Evolutionary conservation across 1,140 invertebrate genomes (phyloP), one percentile per base, ranked within the genome.

Genomic region (Psilanteris sp.): DNA sequence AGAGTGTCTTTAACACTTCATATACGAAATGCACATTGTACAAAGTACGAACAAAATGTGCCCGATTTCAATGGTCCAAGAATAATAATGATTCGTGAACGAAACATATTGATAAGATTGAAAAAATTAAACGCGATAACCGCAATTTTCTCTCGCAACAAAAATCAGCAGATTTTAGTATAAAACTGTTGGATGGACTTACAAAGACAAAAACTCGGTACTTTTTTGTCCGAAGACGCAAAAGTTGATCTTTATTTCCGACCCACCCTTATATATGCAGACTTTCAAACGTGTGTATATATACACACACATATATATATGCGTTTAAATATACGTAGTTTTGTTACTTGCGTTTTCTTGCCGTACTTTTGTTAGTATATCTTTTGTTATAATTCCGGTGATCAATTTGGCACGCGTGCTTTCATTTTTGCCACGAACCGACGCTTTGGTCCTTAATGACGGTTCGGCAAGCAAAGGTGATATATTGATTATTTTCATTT

Each of bases 241-340:
- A 43, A 64, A 64, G 46, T 64, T 52, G 11, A 64, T 64, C 26
- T 52, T 64, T 52, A 41, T 50, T 39, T 43, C n/a, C 39, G 27
- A 52, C 20, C 29, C 13, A 24, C 1, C 32, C 4, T 54, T 36
- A 54, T 20, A 24, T 43, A 44, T 54, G 39, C 39, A 44, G 29
- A 54, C 44, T 34, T 16, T 10, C 13, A 6, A 20, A 46, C 4
- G 15, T 1, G 11, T 6, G 8, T 5, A 6, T 27, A n/a, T 22
- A 16, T 32, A 5, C 18, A 20, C 2, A 20, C 5, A 20, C 18
- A 3, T 5, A 20, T 20, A 3, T 20, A n/a, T n/a, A n/a, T n/a
- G n/a, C n/a, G n/a, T n/a, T n/a, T n/a, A n/a, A n/a, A n/a, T n/a
- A n/a, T n/a, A n/a, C n/a, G n/a, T n/a, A n/a, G 31, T n/a, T 43